phyloP scores from a whole-genome alignment of 2,888 invertebrate genomes.

The Polymixis flavicincta region DNA sequence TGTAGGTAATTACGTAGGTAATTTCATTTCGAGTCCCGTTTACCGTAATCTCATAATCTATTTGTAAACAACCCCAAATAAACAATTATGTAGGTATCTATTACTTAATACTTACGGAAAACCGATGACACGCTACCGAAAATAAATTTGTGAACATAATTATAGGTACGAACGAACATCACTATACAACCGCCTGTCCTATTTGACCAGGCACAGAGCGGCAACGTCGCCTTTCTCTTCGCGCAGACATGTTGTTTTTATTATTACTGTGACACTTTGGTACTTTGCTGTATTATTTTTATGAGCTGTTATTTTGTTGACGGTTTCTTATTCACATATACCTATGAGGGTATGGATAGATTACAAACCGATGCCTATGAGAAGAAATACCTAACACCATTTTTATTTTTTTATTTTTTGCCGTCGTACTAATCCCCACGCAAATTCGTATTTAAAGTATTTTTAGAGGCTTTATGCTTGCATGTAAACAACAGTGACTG shows the following conservation, averaged over 20 bases:
- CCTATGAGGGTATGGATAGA: not conserved
- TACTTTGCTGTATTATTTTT: slow-evolving; percentile 15
- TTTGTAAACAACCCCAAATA: slow-evolving; percentile 2
- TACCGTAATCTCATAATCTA: slow-evolving; percentile 26
- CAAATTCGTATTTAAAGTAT: no score
- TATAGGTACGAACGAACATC: slow-evolving; percentile 20
- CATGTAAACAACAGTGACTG: no score
- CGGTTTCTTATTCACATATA: not conserved
- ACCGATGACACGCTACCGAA: slow-evolving; percentile 29
- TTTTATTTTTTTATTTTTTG: not conserved
- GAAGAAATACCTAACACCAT: not conserved
- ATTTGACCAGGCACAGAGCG: slow-evolving; percentile 77
- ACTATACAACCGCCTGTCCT: slow-evolving; percentile 47
- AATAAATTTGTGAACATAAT: slow-evolving; percentile 31
- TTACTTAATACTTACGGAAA: slow-evolving; percentile 3
- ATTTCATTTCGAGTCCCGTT: not conserved
- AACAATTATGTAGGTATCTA: no score
- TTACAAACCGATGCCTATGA: not conserved
- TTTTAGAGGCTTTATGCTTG: no score
- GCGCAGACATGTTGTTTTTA: slow-evolving; percentile 55
- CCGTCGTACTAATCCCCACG: no score
- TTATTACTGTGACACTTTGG: slow-evolving; percentile 53
- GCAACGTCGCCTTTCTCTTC: slow-evolving; percentile 81
- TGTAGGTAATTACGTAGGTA: not conserved
- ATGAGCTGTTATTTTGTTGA: slow-evolving; percentile 20